Conservation (phyloP, 2,113 vertebrate species). For the Ctenodactylus gundi region DNA sequence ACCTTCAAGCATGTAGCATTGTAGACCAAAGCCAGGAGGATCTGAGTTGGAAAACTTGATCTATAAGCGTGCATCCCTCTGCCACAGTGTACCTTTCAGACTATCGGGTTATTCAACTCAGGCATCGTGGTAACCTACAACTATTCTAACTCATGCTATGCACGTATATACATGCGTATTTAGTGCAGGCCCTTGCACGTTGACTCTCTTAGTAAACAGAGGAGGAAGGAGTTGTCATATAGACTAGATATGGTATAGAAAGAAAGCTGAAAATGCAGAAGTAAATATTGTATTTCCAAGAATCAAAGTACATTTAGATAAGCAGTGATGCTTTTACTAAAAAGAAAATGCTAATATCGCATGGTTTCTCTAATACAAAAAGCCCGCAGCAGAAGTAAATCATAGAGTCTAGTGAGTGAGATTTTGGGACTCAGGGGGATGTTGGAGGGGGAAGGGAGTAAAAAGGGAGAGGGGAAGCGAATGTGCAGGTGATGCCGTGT, state of each 20-base stretch:
- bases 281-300: background rate
- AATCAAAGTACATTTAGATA: background rate
- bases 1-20: background rate
- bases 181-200: background rate
- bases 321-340: background rate
- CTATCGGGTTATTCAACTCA: background rate
- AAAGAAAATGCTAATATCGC: background rate
- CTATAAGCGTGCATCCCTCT: accelerated
- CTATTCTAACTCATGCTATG: background rate
- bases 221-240: background rate
- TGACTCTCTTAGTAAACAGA: background rate
- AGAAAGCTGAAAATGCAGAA: background rate
- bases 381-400: too few species aligned
- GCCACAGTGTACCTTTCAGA: background rate
- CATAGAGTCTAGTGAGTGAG: too few species aligned
- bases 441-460: too few species aligned
- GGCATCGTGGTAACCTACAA: background rate
- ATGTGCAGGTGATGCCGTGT: too few species aligned
- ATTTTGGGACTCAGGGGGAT: too few species aligned
- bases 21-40: background rate
- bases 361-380: too few species aligned
- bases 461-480: too few species aligned
- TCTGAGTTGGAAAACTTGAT: background rate
- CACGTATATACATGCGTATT: background rate
- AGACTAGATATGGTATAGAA: background rate